Evolutionary conservation across 1,140 invertebrate species (phyloP), one percentile per base, ranked within the genome.

Genomic region (Meloidogyne floridensis): DNA sequence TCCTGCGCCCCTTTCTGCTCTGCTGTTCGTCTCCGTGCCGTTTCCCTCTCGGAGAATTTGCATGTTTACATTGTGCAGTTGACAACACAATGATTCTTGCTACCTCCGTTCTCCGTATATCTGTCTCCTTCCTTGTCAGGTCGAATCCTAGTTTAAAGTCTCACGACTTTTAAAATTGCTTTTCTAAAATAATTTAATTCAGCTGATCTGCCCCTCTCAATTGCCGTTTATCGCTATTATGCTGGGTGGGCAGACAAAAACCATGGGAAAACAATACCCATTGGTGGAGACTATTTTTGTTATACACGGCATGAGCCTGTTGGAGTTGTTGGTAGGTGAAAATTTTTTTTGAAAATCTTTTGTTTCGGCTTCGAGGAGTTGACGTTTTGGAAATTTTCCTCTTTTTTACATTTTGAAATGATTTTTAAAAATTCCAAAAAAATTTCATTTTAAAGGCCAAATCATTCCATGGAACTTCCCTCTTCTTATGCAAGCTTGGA

Each of bases 401-500:
- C 32, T 47, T n/a, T 82, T 80, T 74, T 2, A 10, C 13, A 80
- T 11, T 18, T 65, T 77, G 15, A 20, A 32, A 32, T 32, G 70
- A 71, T 71, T 20, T 20, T 20, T 71, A 71, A 20, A 20, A 71
- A 6, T 71, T 71, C 7, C 20, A 32, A 32, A 32, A 32, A 32
- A 32, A 32, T 54, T 72, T 80, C 15, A 43, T n/a, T 13, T 51
- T 6, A 65, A 53, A 20, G n/a, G 32, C 2, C 42, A 86, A 43
- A 77, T 69, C 13, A 98, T 98, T 84, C 96, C 96, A 4, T 98
- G 96, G 96, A 98, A 98, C 91, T 98, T 98, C 90, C 96, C 96
- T 0, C 88, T 98, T 47, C 89, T 98, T 80, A 98, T 99, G 96
- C 93, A 94, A 88, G 93, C 95, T 3, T 98, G 96, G 96, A 99